These are phyloP conservation scores for Gnathonemus echidnorhynchus DNA, from an alignment of 2,113 vertebrate species.

Conservation along the genomic window DNA sequence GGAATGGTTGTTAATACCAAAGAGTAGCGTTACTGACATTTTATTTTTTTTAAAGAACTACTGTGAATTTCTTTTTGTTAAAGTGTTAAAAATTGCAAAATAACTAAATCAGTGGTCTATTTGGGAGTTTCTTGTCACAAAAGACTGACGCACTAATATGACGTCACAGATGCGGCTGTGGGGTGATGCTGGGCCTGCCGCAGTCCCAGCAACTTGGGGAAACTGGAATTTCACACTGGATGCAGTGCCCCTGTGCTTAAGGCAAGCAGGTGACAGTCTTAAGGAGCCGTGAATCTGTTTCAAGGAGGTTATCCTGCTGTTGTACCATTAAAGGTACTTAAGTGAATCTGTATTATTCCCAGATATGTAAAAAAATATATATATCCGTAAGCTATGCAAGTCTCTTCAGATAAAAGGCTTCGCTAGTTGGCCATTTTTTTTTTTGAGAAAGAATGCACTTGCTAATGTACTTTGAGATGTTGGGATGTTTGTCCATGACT, in stretches of 20 bases:
- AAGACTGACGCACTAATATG: background rate
- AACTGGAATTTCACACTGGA: background rate
- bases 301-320: background rate
- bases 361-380: background rate
- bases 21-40: conserved; percentile 5
- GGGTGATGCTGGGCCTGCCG: background rate
- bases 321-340: background rate
- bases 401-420: background rate
- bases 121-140: background rate
- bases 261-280: background rate
- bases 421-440: background rate
- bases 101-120: background rate
- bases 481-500: background rate
- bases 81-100: background rate
- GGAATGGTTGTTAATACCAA: background rate
- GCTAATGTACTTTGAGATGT: background rate
- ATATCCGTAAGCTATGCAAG: background rate
- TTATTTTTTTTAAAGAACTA: background rate
- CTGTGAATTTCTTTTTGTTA: conserved; percentile 21
- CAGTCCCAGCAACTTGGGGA: background rate
- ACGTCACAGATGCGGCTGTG: background rate
- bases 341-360: background rate
- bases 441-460: background rate
- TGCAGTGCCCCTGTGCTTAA: no score
- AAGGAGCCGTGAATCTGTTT: background rate